Percentiles rank a stretch among this genome's conserved stretches.
Evolutionary conservation across 2,888 invertebrate genomes (phyloP).

Genomic region (Artemia sp.): DNA sequence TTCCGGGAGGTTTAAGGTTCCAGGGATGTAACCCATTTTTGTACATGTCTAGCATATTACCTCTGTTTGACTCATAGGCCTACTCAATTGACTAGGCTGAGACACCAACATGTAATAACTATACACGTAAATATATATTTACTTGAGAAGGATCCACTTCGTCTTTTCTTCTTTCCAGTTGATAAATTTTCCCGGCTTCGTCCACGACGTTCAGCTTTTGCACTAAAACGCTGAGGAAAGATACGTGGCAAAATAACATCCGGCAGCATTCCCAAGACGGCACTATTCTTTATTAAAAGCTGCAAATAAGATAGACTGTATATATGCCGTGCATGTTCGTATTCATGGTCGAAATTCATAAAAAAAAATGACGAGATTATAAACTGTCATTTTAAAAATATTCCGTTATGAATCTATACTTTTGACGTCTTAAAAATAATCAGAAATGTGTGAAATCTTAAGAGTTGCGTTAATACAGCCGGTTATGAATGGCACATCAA

Average conservation of each 20-base stretch:
- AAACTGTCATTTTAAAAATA: too few species aligned
- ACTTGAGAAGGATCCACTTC: conserved; percentile 74
- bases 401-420: too few species aligned
- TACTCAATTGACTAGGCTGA: not conserved
- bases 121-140: conserved; percentile 30
- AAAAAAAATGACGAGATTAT: too few species aligned
- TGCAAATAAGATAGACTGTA: conserved; percentile 31
- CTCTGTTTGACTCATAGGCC: too few species aligned
- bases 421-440: conserved; percentile 13
- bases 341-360: too few species aligned
- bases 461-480: not conserved
- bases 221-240: not conserved
- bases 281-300: conserved; percentile 59
- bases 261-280: conserved; percentile 53
- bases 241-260: conserved; percentile 38
- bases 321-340: too few species aligned
- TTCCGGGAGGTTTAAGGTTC: too few species aligned
- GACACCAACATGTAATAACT: not conserved
- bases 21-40: conserved; percentile 18
- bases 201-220: conserved; percentile 15
- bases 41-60: not conserved
- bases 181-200: conserved; percentile 31
- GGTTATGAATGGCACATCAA: not conserved
- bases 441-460: conserved; percentile 20
- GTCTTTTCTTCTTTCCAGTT: conserved; percentile 54